Conservation (phyloP, 2,797 vertebrate genomes). For the Cynodonichthys magdalenae region DNA sequence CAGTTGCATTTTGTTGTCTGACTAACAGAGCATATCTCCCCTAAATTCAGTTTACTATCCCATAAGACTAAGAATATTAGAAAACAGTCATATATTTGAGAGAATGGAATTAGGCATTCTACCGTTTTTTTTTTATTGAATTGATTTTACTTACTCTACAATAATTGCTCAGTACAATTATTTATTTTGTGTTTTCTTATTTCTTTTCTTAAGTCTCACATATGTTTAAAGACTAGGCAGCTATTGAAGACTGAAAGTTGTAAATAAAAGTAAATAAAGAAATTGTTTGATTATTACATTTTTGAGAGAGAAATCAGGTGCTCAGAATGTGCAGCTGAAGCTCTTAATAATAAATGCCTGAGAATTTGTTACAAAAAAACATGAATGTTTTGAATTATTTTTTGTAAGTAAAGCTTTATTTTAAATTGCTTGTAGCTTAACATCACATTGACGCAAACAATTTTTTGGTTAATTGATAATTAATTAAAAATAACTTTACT, state of each 20-base stretch:
- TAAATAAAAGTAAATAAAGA: neutral
- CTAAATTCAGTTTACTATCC: slow-evolving; percentile 17
- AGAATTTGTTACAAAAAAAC: too few relatives aligned
- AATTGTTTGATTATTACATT: neutral
- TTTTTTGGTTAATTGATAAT: too few relatives aligned
- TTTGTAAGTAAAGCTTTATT: neutral
- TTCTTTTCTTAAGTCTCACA: neutral
- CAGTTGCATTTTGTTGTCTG: slow-evolving; percentile 6
- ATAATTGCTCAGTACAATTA: neutral
- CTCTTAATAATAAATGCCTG: too few relatives aligned
- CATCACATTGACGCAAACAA: too few relatives aligned
- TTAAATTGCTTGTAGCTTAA: too few relatives aligned
- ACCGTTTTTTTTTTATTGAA: slow-evolving; percentile 1
- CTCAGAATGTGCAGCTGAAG: neutral
- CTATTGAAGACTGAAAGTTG: neutral
- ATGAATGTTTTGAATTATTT: too few relatives aligned
- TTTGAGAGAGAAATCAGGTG: neutral
- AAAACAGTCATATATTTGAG: slow-evolving; percentile 9
- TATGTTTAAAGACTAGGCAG: neutral
- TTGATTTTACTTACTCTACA: slow-evolving; percentile 3
- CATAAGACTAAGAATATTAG: slow-evolving; percentile 23
- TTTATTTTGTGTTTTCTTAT: neutral
- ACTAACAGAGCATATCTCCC: slow-evolving; percentile 2
- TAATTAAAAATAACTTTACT: too few relatives aligned
- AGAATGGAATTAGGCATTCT: neutral